Evolutionary conservation across 2,113 vertebrate species (phyloP), one percentile per base, ranked within the genome.

Genomic region (Chloebia gouldiae): DNA sequence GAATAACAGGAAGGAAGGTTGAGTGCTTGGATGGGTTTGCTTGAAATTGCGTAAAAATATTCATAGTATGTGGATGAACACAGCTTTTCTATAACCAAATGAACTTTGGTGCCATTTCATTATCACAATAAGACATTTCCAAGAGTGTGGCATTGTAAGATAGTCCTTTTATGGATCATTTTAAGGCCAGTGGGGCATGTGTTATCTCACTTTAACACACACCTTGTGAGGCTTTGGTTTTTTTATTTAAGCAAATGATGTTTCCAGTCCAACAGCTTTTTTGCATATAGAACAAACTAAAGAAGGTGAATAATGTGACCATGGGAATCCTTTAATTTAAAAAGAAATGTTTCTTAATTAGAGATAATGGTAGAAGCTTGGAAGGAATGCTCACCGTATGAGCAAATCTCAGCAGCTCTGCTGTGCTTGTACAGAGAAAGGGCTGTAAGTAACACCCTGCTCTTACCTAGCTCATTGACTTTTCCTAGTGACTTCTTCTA

Each of bases 241-340:
- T 96, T 96, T 86, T 37, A 47, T 93, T 77, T 73, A 96, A 94
- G 78, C 61, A 92, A 96, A 95, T 88, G 24, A 81, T 97, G 39
- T 51, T 86, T 93, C 65, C 47, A 91, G 66, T 79, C 83, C 84
- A 91, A 61, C 63, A 81, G 88, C 68, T 95, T 97, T 95, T 96
- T 94, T 97, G 37, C 88, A 57, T 94, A 77, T 45, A 51, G 59
- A 90, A 35, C 31, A 94, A 94, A 92, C 28, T 79, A 73, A 93
- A 49, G 75, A 39, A 71, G 21, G 91, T 73, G 84, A 96, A 89
- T 81, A 88, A 93, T 94, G 64, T 75, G 42, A 64, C 64, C 50
- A 37, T 59, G 50, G 76, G 75, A 95, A 88, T 95, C 51, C 81
- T 96, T 92, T 82, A 57, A 89, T 95, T 95, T 88, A 60, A 86